Evolutionary conservation across 2,888 invertebrate species (phyloP), one percentile per base, ranked within the genome.

Genomic region (Mythimna impura): DNA sequence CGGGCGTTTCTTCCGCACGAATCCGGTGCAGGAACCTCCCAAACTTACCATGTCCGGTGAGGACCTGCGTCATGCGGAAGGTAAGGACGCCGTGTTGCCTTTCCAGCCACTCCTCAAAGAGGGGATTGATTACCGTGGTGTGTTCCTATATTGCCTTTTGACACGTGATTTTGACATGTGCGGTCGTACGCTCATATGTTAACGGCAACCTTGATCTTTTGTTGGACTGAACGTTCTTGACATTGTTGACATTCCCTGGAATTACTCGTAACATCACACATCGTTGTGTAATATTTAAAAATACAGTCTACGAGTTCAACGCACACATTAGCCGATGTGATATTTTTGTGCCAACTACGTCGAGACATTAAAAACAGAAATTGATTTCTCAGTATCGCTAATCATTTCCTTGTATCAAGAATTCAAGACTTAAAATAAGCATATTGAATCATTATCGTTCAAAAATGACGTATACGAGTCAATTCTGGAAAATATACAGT

Each of bases 121-220:
- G n/a, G n/a, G n/a, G n/a, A 47, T 78, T 47, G 57, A 52, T 36
- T 58, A 54, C 14, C 20, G 78, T 14, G 47, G 36, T 47, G n/a
- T 78, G 20, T 52, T 54, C 20, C 1, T n/a, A 3, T 71, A 71
- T 82, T 68, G 78, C 77, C 67, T 63, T 71, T 76, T 68, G 69
- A 69, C 68, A 58, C 52, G 36, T 67, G 7, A 61, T 64, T 72
- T 72, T 52, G 79, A 66, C 64, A 57, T 30, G 17, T 25, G 57
- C 6, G 20, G 14, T 47, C 36, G 34, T 71, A 50, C 58, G 30
- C 20, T 40, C 20, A 43, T 62, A 6, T 47, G 14, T 61, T 47
- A 65, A 57, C 17, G n/a, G 57, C 40, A 61, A 61, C 83, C 80
- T 78, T 80, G 80, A 80, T 69, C 61, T 78, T 82, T 73, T 30